Conservation (phyloP, 2,113 vertebrate species). For the Zosterops japonicus region DNA sequence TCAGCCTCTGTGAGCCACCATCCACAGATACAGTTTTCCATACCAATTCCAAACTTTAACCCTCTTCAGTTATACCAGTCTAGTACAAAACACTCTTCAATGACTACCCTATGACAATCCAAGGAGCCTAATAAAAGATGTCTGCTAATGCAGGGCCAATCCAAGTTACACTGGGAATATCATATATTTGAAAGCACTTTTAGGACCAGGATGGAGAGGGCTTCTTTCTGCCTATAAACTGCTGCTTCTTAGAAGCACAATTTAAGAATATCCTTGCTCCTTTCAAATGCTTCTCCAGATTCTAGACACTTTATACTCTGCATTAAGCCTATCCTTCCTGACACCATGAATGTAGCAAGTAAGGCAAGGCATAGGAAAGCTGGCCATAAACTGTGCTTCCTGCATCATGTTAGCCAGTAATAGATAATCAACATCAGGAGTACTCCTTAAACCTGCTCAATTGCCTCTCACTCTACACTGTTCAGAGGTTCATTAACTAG, state of each 20-base stretch:
- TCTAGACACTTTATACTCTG: background rate
- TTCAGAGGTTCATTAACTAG: background rate
- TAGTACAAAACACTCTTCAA: background rate
- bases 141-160: background rate
- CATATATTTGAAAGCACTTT: background rate
- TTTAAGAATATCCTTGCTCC: background rate
- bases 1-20: background rate
- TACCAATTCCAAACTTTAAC: background rate
- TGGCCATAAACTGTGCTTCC: background rate
- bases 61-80: background rate
- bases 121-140: background rate
- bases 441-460: background rate
- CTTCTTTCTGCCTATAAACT: background rate
- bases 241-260: background rate
- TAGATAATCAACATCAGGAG: background rate
- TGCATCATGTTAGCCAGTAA: background rate
- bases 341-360: background rate
- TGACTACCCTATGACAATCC: background rate
- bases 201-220: background rate
- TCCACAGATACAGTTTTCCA: background rate
- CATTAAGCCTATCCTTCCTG: background rate
- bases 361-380: background rate
- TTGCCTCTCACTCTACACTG: background rate
- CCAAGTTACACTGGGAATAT: background rate
- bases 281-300: background rate